phyloP scores from a whole-genome alignment of 2,797 vertebrate species.

The Loris lydekkerianus region DNA sequence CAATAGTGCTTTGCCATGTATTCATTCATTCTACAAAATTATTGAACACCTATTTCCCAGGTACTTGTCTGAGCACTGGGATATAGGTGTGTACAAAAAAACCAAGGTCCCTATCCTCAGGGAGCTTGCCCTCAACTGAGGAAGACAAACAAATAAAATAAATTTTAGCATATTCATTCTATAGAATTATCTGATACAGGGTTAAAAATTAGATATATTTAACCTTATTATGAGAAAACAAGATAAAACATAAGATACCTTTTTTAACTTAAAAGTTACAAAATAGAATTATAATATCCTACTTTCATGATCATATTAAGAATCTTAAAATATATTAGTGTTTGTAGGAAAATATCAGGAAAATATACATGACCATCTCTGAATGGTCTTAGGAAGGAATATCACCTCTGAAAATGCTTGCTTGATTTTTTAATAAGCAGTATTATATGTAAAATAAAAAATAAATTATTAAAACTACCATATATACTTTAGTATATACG shows the following conservation, averaged over 20 bases:
- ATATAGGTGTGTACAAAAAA: neutral
- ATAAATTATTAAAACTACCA: neutral
- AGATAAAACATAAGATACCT: constrained; percentile 14
- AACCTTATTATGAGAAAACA: neutral
- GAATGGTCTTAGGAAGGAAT: constrained; percentile 13
- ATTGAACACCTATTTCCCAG: neutral
- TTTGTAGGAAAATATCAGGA: neutral
- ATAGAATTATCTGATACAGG: neutral
- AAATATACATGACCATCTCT: constrained; percentile 13
- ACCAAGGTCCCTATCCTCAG: neutral
- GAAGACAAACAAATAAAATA: constrained; percentile 7
- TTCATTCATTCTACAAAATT: constrained; percentile 18
- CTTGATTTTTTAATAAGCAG: constrained; percentile 22
- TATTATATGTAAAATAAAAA: constrained; percentile 31
- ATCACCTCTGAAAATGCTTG: neutral
- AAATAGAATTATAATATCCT: neutral
- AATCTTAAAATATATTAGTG: neutral
- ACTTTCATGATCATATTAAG: neutral
- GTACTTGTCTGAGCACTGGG: neutral
- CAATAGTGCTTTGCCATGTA: neutral
- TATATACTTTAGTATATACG: too few species aligned
- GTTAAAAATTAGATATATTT: neutral
- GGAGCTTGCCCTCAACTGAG: neutral
- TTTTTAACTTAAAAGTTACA: constrained; percentile 21
- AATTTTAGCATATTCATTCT: constrained; percentile 14